Base-by-base conservation (phyloP, 2,888 invertebrate species). In the Trachelus iudaicus region DNA sequence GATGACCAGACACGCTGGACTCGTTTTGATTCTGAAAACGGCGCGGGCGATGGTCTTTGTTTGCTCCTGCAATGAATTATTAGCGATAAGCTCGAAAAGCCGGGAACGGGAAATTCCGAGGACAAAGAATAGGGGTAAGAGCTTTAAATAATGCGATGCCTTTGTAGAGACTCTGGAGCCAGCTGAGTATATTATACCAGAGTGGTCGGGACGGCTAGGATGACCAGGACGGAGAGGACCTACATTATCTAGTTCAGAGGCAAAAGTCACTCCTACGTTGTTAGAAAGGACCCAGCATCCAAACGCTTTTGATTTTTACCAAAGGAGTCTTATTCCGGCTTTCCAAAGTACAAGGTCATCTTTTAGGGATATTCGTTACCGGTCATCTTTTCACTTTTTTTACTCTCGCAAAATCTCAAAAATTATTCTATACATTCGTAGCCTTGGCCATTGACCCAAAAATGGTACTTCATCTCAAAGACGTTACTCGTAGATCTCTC, bases 71-170 rank as follows among this genome's bases (percentile, higher is more conserved):
- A 80, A 85, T 88, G 86, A 85, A 88, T 87, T 88, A 87, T 88
- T 88, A 88, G 84, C 87, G 87, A 88, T 87, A 87, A 88, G 86
- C 85, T 83, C 78, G 82, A 83, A 80, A 84, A 82, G 83, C 79
- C 77, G 82, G 78, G 86, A 82, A 85, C 84, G 84, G 87, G 84
- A 85, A 85, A 87, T 82, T 81, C 85, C 83, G 81, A 83, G 84
- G 83, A 84, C 88, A 84, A 87, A 88, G 88, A 88, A 85, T 85
- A 33, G 75, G 69, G 83, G 85, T 85, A 88, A 87, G 85, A 86
- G 85, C 84, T 87, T 87, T 88, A 87, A 88, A 88, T 88, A 88
- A 88, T 88, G 85, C 87, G 85, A 86, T 81, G 85, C 84, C 86
- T 88, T 88, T 87, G 85, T 85, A 83, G 84, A 81, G 83, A 81